These are phyloP conservation scores for Perca fluviatilis DNA, from an alignment of 2,113 vertebrate genomes.

Conservation along the genomic window DNA sequence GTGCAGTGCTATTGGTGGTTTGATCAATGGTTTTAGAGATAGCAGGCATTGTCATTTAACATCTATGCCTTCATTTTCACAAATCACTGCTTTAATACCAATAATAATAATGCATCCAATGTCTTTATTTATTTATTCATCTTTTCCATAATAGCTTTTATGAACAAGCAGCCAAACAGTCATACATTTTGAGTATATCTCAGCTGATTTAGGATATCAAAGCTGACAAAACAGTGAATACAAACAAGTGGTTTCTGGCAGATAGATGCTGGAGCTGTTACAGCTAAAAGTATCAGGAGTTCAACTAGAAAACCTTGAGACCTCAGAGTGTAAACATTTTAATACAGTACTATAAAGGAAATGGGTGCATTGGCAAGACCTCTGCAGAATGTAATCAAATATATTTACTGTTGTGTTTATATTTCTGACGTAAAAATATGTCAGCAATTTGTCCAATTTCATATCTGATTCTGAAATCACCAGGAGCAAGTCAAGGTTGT, in stretches of 20 bases:
- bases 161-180: neutral
- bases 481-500: neutral
- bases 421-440: constrained; percentile 19
- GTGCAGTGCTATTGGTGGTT: neutral
- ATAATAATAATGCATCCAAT: neutral
- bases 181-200: neutral
- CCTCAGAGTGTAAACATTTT: neutral
- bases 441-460: constrained; percentile 24
- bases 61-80: neutral
- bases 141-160: neutral
- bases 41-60: neutral
- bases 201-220: neutral
- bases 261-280: neutral
- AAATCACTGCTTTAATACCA: neutral
- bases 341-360: neutral
- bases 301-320: neutral
- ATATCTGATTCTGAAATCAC: neutral
- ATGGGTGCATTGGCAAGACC: neutral
- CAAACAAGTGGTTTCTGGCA: neutral
- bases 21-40: neutral
- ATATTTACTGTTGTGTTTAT: constrained; percentile 31
- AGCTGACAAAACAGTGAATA: neutral
- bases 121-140: neutral
- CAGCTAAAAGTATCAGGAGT: neutral
- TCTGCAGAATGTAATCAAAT: constrained; percentile 17